Conservation (phyloP, 2,888 invertebrate genomes). For the Zaprionus obscuricornis region DNA sequence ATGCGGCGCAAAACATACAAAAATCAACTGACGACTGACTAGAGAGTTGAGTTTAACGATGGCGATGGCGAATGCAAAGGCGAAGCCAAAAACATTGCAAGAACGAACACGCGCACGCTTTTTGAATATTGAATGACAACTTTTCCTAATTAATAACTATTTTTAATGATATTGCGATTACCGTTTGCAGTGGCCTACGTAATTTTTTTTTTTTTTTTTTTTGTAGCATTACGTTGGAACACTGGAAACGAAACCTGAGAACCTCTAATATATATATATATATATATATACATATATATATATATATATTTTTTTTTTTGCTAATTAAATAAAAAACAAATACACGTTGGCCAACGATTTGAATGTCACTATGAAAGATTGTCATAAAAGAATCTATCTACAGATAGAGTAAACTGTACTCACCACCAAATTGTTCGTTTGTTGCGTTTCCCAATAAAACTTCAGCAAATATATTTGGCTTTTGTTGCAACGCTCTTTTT, state of each 20-base stretch:
- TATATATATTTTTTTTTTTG: too few species aligned
- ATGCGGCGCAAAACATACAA: constrained; percentile 43
- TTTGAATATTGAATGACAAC: constrained; percentile 46
- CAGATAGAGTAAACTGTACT: constrained; percentile 22
- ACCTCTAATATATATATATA: constrained; percentile 20
- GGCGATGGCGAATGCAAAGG: constrained; percentile 14
- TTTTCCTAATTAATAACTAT: constrained; percentile 22
- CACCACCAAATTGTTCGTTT: constrained; percentile 28
- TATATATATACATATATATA: too few species aligned
- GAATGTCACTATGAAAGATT: constrained; percentile 15
- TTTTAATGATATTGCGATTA: constrained; percentile 7
- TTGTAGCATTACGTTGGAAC: constrained; percentile 26
- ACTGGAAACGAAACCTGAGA: constrained; percentile 38
- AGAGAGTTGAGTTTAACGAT: too few species aligned
- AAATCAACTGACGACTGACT: constrained; percentile 38
- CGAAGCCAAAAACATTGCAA: constrained; percentile 39
- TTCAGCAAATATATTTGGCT: constrained; percentile 33
- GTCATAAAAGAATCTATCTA: neutral
- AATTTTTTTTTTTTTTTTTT: too few species aligned
- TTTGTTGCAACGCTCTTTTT: constrained; percentile 40
- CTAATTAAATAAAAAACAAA: constrained; percentile 46
- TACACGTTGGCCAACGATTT: constrained; percentile 7
- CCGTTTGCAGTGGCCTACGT: constrained; percentile 29
- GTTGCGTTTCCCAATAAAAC: neutral
- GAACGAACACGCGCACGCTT: constrained; percentile 52